Evolutionary conservation across 1,140 invertebrate genomes (phyloP).

Genomic region (Maconellicoccus hirsutus): DNA sequence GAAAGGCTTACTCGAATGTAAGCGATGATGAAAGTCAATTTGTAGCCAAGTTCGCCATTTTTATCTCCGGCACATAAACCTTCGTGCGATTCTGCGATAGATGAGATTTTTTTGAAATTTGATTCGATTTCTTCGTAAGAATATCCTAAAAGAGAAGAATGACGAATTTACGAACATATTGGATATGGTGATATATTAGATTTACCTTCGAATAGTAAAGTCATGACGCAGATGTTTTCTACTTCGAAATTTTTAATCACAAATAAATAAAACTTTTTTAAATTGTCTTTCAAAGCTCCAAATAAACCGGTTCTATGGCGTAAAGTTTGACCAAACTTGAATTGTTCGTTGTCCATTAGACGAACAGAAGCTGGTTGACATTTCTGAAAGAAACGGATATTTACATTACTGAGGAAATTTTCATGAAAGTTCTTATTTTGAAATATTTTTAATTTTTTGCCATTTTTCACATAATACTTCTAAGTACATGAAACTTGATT

Average conservation of each 20-base stretch:
- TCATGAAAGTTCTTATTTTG: conserved; percentile 23
- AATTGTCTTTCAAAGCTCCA: conserved; percentile 50
- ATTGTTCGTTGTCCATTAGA: conserved; percentile 95
- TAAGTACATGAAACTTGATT: neutral
- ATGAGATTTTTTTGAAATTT: conserved; percentile 71
- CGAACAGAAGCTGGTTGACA: conserved; percentile 89
- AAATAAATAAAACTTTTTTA: conserved; percentile 85
- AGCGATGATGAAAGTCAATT: conserved; percentile 95
- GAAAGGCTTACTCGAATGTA: conserved; percentile 93
- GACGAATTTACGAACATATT: no score
- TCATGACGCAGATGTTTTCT: conserved; percentile 74
- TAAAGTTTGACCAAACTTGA: conserved; percentile 82
- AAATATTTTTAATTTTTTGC: conserved; percentile 13
- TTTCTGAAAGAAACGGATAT: no score
- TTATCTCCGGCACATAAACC: conserved; percentile 81
- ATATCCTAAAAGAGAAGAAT: neutral
- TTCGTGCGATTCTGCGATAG: conserved; percentile 57
- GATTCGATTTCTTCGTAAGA: conserved; percentile 40
- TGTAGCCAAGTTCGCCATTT: conserved; percentile 90
- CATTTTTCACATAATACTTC: conserved; percentile 12
- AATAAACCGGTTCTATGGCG: conserved; percentile 62
- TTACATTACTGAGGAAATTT: no score
- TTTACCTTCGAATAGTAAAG: conserved; percentile 78
- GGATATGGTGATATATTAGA: no score
- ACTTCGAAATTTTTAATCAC: conserved; percentile 80